Evolutionary conservation across 1,140 invertebrate genomes (phyloP), one percentile per base, ranked within the genome.

Genomic region (Amyelois transitella): DNA sequence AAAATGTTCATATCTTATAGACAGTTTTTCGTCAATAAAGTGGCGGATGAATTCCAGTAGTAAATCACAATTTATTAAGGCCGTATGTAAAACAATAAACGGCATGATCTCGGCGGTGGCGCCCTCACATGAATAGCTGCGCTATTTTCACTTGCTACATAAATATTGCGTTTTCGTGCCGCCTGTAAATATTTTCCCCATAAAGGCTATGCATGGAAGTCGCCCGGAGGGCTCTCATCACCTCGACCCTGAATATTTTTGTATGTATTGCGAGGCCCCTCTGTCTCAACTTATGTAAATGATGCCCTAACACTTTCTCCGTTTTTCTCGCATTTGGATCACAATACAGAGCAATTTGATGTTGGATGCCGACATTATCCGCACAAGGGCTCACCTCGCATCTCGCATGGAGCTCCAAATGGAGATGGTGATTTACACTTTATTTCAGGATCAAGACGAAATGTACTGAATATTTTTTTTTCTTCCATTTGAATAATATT

Each of bases 221-320:
- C 64, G 63, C 73, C 74, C 77, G 66, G 66, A 75, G 75, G 76
- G 73, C 76, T 75, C 66, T 81, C 79, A 83, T 83, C 81, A 81
- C 79, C 73, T 83, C 75, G 69, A 60, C 65, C 73, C 82, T 86
- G 81, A 85, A 87, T 87, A 87, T 85, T 81, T 87, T 84, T 70
- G 67, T 75, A 77, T 75, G 60, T 76, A 83, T 75, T 65, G 54
- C 59, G 60, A 67, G 67, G 56, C 72, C 81, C 84, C 84, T 81
- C 84, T 86, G 82, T 81, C 81, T 84, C 81, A 75, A 84, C 75
- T 84, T 88, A 86, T 88, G 81, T 81, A 83, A 88, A 87, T 86
- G 62, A 54, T 75, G 69, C 69, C 75, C 81, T 75, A 83, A 87
- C 84, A 84, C 77, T 85, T 84, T 84, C 70, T 58, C 56, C 75